These are phyloP conservation scores for Acanthurus lineatus DNA, from an alignment of 2,797 vertebrate genomes.

Conservation along the genomic window DNA sequence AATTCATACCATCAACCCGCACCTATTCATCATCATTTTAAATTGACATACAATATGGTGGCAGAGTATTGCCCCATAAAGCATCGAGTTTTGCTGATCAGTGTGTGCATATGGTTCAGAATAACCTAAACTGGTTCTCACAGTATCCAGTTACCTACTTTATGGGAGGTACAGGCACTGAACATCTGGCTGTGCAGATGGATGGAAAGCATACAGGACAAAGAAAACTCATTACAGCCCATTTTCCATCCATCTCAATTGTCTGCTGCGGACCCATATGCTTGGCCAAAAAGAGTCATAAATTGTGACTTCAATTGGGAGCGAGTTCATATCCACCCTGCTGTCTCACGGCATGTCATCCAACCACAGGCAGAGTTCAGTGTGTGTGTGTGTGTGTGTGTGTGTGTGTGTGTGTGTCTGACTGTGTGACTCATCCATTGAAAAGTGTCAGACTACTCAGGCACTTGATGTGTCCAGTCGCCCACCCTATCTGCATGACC, in stretches of 20 bases:
- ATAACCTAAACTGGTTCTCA: slow-evolving; percentile 39
- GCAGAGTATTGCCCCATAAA: neutral
- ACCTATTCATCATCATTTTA: neutral
- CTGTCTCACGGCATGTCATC: slow-evolving; percentile 39
- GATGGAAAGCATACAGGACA: slow-evolving; percentile 57
- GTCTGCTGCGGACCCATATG: slow-evolving; percentile 51
- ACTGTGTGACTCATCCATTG: slow-evolving; percentile 59
- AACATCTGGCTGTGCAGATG: slow-evolving; percentile 77
- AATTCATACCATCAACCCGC: neutral
- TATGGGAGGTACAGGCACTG: slow-evolving; percentile 37
- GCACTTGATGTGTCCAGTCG: slow-evolving; percentile 48
- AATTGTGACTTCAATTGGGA: slow-evolving; percentile 61
- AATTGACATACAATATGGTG: slow-evolving; percentile 9
- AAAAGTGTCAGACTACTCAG: slow-evolving; percentile 57
- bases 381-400: slow-evolving; percentile 1
- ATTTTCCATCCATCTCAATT: slow-evolving; percentile 52
- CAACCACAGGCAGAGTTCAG: slow-evolving; percentile 26
- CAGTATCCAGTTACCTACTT: slow-evolving; percentile 68
- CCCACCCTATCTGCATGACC: slow-evolving; percentile 43
- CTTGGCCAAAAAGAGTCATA: slow-evolving; percentile 45
- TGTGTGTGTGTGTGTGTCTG: slow-evolving; percentile 6
- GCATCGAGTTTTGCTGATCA: slow-evolving; percentile 27
- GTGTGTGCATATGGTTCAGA: slow-evolving; percentile 52
- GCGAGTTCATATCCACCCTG: slow-evolving; percentile 37
- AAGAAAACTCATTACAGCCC: slow-evolving; percentile 55